Evolutionary conservation across 2,888 invertebrate species (phyloP), one percentile per base, ranked within the genome.

Genomic region (Andrena marginata): DNA sequence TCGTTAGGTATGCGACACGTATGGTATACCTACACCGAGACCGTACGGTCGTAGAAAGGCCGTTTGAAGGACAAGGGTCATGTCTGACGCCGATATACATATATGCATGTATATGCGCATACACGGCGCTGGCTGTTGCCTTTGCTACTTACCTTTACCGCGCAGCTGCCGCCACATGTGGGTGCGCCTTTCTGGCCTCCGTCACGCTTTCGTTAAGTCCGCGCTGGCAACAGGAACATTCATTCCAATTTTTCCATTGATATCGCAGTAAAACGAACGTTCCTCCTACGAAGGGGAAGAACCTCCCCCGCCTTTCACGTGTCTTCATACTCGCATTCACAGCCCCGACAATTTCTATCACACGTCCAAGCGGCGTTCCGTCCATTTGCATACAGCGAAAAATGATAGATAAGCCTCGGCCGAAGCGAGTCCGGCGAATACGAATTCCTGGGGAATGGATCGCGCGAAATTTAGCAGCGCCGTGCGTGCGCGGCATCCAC

Each of bases 31-130:
- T 88, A 88, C 74, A 87, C 86, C 70, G 69, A 78, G 84, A 59
- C 33, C 78, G 81, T 76, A 75, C 83, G 89, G 83, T 90, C 89
- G 91, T 90, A 91, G 92, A 92, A 92, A 92, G 92, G 92, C 92
- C 92, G 92, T 92, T 92, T 91, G 92, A 92, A 92, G 92, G 92
- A 92, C 92, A 92, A 90, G 90, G 90, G 91, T 90, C 90, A 90
- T 87, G 90, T 87, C 86, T 85, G 87, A 88, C 87, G 86, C 80
- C 84, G 84, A 80, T 82, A 84, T 77, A 82, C 20, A 72, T 42
- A 63, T 23, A 35, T 42, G 20, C 13, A 56, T 68, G 20, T 68
- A 16, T 31, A 59, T 31, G 35, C 35, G 35, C 83, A 84, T 68
- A 80, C 77, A 77, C 80, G 85, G 87, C 84, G 87, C 87, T 77